These are phyloP conservation scores for Gonatopus flavifemur DNA, from an alignment of 1,140 invertebrate species.

Conservation along the genomic window DNA sequence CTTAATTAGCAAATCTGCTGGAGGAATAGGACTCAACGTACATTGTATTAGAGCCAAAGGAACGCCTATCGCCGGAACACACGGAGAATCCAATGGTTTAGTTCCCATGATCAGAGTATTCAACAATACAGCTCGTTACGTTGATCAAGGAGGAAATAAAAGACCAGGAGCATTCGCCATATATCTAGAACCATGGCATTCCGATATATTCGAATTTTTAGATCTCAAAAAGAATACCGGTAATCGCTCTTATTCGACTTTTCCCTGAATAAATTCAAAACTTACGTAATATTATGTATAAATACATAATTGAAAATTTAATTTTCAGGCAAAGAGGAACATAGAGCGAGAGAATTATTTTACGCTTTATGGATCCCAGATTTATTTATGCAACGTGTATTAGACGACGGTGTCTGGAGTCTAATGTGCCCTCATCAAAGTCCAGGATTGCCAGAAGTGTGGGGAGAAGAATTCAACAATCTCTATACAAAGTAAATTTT, in stretches of 20 bases:
- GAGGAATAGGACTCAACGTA: conserved; percentile 95
- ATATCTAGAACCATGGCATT: conserved; percentile 99
- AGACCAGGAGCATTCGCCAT: conserved; percentile 98
- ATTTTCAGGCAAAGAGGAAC: conserved; percentile 75
- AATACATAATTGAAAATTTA: not conserved
- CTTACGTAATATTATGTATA: not conserved
- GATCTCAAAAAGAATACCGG: conserved; percentile 94
- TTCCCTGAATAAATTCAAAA: no score
- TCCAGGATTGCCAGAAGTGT: conserved; percentile 87
- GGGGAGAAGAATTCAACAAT: conserved; percentile 93
- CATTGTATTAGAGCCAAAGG: conserved; percentile 95
- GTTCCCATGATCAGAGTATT: conserved; percentile 96
- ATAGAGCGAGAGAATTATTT: conserved; percentile 93
- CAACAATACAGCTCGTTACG: conserved; percentile 95
- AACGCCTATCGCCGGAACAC: conserved; percentile 90
- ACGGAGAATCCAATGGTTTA: conserved; percentile 94
- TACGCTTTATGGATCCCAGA: conserved; percentile 99
- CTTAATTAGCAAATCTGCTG: conserved; percentile 94
- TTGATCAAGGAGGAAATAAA: conserved; percentile 98
- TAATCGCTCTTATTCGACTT: conserved; percentile 3
- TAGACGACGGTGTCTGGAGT: conserved; percentile 85
- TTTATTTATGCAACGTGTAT: conserved; percentile 96
- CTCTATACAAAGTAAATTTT: conserved; percentile 75
- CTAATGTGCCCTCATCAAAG: conserved; percentile 96
- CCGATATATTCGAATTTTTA: conserved; percentile 95